Evolutionary conservation across 1,140 invertebrate genomes (phyloP).

Genomic region (Pygmarrhopalites habei): DNA sequence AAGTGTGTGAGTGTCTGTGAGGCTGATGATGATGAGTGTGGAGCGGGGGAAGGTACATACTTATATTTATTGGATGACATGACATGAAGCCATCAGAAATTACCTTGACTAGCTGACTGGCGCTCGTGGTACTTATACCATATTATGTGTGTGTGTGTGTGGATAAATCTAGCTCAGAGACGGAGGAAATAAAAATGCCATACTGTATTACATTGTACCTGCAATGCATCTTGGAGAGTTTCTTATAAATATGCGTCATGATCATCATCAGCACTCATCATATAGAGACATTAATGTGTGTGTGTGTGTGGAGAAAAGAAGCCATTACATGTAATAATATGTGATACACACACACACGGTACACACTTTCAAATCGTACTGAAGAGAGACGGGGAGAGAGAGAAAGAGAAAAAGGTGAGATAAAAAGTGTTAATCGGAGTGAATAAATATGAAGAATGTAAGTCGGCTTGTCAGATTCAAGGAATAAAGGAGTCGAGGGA

Average conservation of each 20-base stretch:
- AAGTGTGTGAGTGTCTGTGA: no score
- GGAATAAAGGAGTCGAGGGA: slow-evolving; percentile 24
- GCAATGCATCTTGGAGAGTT: neutral
- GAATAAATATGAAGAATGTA: slow-evolving; percentile 33
- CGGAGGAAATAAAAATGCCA: no score
- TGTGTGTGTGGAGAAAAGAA: neutral
- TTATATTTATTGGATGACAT: slow-evolving; percentile 18
- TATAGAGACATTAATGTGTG: no score
- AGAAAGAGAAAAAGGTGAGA: slow-evolving; percentile 19
- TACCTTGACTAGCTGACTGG: slow-evolving; percentile 17
- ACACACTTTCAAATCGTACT: no score
- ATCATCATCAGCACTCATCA: neutral
- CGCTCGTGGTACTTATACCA: neutral
- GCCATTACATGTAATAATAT: neutral
- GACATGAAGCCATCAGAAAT: slow-evolving; percentile 18
- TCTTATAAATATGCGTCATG: neutral
- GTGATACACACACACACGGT: neutral
- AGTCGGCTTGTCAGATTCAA: slow-evolving; percentile 32
- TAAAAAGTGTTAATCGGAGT: slow-evolving; percentile 36
- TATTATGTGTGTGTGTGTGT: no score
- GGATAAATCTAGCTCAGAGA: no score
- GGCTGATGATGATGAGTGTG: no score
- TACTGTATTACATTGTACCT: neutral
- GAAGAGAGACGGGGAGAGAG: neutral
- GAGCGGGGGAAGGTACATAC: neutral